A percentile compares a stretch with the other conserved stretches of the same genome.
Conservation (phyloP, 2,888 invertebrate genomes). For the Herminia tarsipennalis region DNA sequence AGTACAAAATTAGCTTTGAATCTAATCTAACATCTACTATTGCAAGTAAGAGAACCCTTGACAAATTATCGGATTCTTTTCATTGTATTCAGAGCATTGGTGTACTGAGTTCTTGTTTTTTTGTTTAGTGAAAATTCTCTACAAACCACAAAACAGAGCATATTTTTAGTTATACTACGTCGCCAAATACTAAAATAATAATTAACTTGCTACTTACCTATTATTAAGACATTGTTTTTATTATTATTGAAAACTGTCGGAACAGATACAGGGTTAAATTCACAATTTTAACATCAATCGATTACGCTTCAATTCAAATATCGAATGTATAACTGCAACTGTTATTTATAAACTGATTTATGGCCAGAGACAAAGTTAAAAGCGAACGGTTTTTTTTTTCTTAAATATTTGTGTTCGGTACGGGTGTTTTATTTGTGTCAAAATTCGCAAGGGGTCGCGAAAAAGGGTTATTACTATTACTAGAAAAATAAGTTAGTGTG, state of each 20-base stretch:
- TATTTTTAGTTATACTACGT: no score
- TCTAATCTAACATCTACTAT: slow-evolving; percentile 66
- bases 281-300: slow-evolving; percentile 49
- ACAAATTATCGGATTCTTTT: slow-evolving; percentile 39
- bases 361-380: slow-evolving; percentile 78
- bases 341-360: slow-evolving; percentile 81
- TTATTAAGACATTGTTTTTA: background rate
- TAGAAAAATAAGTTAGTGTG: slow-evolving; percentile 75
- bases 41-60: slow-evolving; percentile 48
- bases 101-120: background rate
- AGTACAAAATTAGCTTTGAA: slow-evolving; percentile 68
- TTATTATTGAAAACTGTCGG: background rate
- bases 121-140: background rate
- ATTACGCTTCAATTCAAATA: slow-evolving; percentile 77
- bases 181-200: no score
- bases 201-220: no score
- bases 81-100: slow-evolving; percentile 13
- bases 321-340: slow-evolving; percentile 69
- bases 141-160: no score
- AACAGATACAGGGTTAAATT: slow-evolving; percentile 4
- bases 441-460: slow-evolving; percentile 80
- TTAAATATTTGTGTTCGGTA: slow-evolving; percentile 80
- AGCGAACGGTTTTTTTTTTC: slow-evolving; percentile 67
- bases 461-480: slow-evolving; percentile 84
- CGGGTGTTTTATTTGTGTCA: slow-evolving; percentile 84